Base-by-base conservation (phyloP, 2,888 invertebrate genomes). In the Latrodectus hesperus region DNA sequence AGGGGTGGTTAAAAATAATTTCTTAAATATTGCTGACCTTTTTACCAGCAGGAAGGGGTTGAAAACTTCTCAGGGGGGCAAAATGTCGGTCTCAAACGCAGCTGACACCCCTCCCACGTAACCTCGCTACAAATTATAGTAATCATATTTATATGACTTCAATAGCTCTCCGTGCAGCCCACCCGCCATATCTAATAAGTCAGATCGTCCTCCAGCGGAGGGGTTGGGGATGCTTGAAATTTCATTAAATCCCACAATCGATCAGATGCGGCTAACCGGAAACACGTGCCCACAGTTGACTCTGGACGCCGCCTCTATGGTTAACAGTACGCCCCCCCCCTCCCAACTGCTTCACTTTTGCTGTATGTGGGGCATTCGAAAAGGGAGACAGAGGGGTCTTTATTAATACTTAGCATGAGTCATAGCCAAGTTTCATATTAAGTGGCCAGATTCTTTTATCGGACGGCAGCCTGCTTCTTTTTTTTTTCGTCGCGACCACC, bases 251-350 rank as follows among this genome's bases (percentile, higher is more conserved):
- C 76, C 81, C 72, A 51, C 68, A 73, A 67, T 79, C 79, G 84
- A 78, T 84, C 79, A 80, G 74, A 75, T 70, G 79, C 60, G 80
- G 80, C 71, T 88, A 88, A 88, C 88, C 83, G 88, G 74, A 71
- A 74, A 78, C 88, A 83, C 88, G 88, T 83, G 88, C 73, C 82
- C 73, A 68, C 78, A 72, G 88, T 88, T 88, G 88, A 88, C 88
- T 88, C 74, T 88, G 81, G 76, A 60, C 60, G 72, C 73, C 67
- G 71, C 73, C 67, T 60, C 64, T 67, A 14, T 55, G 78, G 78
- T 78, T 78, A 76, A 26, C 51, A 60, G 60, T 6, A 12, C 60
- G 6, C 60, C 60, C 60, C 60, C 70, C 68, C 65, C 22, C 71
- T 52, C 68, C 67, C 72, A 49, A 14, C 53, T 68, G n/a, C 16